Conservation (phyloP, 2,113 vertebrate species). For the Pristiophorus japonicus region DNA sequence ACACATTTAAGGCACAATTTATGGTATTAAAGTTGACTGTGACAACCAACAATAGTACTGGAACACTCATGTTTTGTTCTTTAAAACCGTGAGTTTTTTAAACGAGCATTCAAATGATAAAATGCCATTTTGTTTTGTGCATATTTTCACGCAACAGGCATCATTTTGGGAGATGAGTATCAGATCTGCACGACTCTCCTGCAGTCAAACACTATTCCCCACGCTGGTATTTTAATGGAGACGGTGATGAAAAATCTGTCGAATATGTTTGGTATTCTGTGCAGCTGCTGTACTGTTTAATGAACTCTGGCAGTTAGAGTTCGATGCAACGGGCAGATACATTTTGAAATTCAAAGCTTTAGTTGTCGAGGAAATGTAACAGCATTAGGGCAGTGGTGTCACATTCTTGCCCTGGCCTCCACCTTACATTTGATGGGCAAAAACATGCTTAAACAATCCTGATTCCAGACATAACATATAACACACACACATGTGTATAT, state of each 20-base stretch:
- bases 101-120: neutral
- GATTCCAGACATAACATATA: no score
- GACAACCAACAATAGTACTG: neutral
- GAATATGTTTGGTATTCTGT: neutral
- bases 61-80: neutral
- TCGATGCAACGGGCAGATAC: neutral
- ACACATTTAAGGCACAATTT: neutral
- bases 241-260: neutral
- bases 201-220: neutral
- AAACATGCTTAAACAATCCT: no score
- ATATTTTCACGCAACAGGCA: neutral
- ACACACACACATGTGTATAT: no score
- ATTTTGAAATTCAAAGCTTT: no score
- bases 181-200: neutral
- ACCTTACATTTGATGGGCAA: no score
- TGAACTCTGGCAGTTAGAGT: neutral
- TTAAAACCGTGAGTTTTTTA: neutral
- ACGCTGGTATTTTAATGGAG: constrained; percentile 1
- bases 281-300: neutral
- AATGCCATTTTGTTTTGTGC: neutral
- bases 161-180: neutral
- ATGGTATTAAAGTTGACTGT: neutral
- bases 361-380: neutral
- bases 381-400: neutral
- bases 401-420: no score